Conservation (phyloP, 2,797 vertebrate species). For the Sitta carolinensis region DNA sequence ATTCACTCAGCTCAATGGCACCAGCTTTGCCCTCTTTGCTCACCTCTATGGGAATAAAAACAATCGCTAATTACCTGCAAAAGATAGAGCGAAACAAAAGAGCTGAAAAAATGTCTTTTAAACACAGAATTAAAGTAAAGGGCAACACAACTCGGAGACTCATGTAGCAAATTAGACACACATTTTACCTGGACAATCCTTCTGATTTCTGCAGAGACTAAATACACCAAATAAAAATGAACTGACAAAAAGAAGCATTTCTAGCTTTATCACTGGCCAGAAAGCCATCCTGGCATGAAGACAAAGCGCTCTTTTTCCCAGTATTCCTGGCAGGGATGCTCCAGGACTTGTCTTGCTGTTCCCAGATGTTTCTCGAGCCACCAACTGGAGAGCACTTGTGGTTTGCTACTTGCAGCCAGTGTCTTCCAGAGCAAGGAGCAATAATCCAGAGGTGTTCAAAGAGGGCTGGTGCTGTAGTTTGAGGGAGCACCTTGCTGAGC, state of each 20-base stretch:
- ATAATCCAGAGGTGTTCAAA: not conserved
- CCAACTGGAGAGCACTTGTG: rapidly evolving
- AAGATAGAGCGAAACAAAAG: not conserved
- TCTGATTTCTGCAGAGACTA: not conserved
- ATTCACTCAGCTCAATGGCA: not conserved
- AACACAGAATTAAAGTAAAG: slow-evolving; percentile 1
- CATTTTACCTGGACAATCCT: not conserved
- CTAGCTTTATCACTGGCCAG: not conserved
- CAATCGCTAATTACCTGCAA: not conserved
- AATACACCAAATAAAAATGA: slow-evolving; percentile 12
- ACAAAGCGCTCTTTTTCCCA: not conserved
- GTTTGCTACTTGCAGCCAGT: not conserved
- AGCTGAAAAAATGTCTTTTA: slow-evolving; percentile 14
- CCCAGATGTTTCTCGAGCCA: not conserved
- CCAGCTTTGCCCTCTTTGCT: not conserved
- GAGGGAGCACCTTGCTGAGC: not conserved
- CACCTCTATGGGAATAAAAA: not conserved
- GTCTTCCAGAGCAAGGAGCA: not conserved
- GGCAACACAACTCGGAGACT: slow-evolving; percentile 18
- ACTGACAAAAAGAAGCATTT: not conserved
- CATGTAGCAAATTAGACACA: not conserved
- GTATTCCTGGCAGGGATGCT: not conserved
- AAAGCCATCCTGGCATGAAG: not conserved
- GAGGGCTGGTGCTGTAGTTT: not conserved
- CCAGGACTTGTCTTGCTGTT: not conserved